Evolutionary conservation across 2,797 vertebrate species (phyloP), one percentile per base, ranked within the genome.

Genomic region (Thalassophryne amazonica): DNA sequence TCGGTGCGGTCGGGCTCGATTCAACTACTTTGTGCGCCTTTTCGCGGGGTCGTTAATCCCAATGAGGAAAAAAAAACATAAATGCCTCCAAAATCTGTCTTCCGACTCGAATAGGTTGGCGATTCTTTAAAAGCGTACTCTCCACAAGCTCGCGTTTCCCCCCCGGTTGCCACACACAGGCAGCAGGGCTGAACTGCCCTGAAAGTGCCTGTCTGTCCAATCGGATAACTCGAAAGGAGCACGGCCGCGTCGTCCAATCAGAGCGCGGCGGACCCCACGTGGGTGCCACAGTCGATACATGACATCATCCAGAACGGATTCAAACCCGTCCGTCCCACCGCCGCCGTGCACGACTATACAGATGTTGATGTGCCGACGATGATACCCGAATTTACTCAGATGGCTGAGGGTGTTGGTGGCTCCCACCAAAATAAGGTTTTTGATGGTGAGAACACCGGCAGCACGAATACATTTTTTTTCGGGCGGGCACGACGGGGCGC

Each of bases 201-300:
- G 89, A 90, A 89, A 91, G 89, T 86, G 86, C 80, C 89, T 83
- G 86, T 84, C 87, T 85, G 88, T 87, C 90, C 90, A 92, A 91
- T 90, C 88, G 85, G 87, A 89, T 85, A 73, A 79, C 89, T 83
- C 78, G 78, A 82, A 86, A 87, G 53, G 80, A 76, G 49, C 40
- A 78, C 51, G 56, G 56, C 62, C 64, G 54, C 80, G 64, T 76
- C 78, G 72, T 70, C 89, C 89, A 83, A 91, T 91, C 80, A 60
- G 78, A 81, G 71, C 72, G 63, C 81, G 78, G 68, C 49, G 76
- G 71, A 13, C 56, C 92, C 93, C 93, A 94, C 93, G 93, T 94
- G 93, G 93, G 88, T 41, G 60, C 73, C 69, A 15, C n/a, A n/a
- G n/a, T n/a, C 54, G 69, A 42, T 58, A 70, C 72, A 80, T 86